A percentile compares a stretch with the other conserved stretches of the same genome.
These are phyloP conservation scores for Nasua narica DNA, from an alignment of 2,797 vertebrate species.

Conservation along the genomic window DNA sequence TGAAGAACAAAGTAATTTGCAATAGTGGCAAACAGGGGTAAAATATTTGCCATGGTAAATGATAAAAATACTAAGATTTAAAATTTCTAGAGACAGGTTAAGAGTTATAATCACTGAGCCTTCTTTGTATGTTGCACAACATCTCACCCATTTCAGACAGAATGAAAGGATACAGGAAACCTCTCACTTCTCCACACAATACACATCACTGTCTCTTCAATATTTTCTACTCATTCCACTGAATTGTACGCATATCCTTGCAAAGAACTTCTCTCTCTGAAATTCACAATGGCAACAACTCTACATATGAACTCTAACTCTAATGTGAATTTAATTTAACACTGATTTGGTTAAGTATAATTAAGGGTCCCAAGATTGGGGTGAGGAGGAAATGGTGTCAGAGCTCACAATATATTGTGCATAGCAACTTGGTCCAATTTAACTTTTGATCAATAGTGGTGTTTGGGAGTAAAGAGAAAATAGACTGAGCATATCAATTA, in stretches of 20 bases:
- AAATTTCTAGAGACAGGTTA: not conserved
- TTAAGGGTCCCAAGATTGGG: not conserved
- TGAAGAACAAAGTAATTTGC: constrained; percentile 29
- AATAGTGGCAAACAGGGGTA: not conserved
- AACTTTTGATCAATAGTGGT: constrained; percentile 53
- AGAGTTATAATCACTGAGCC: constrained; percentile 1
- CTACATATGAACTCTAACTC: constrained; percentile 55
- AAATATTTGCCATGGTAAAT: constrained; percentile 47
- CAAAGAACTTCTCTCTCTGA: constrained; percentile 52
- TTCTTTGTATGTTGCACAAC: not conserved
- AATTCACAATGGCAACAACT: constrained; percentile 40
- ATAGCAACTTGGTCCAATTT: constrained; percentile 47
- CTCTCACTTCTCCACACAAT: not conserved
- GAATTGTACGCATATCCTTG: constrained; percentile 7
- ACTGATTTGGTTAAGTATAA: constrained; percentile 58
- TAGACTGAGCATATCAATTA: constrained; percentile 50
- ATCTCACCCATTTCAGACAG: not conserved
- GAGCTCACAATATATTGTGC: constrained; percentile 12
- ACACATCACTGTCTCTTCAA: not conserved
- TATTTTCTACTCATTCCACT: constrained; percentile 34
- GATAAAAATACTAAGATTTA: constrained; percentile 37
- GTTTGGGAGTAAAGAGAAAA: constrained; percentile 38
- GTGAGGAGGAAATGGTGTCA: not conserved
- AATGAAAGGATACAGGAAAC: constrained; percentile 25
- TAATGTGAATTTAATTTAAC: constrained; percentile 55